phyloP scores from a whole-genome alignment of 2,888 invertebrate genomes.

The Podabrus alpinus region DNA sequence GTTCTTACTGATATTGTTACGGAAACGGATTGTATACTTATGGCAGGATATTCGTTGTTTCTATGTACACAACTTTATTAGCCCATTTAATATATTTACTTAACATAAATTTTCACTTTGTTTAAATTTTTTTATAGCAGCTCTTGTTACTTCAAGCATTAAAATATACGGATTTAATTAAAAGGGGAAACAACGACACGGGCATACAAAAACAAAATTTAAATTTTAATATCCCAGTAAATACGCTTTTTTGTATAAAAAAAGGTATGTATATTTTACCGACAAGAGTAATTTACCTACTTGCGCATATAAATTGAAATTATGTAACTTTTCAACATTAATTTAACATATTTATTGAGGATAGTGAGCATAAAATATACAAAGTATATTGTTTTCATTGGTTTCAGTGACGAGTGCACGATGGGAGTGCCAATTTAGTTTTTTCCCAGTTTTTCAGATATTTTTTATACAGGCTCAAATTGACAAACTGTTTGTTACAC shows the following conservation, averaged over 20 bases:
- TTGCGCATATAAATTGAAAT: neutral
- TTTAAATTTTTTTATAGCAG: constrained; percentile 3
- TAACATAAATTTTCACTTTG: constrained; percentile 14
- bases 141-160: neutral
- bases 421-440: neutral
- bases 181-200: neutral
- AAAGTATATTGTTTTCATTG: neutral
- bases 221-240: neutral
- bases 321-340: neutral
- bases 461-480: neutral
- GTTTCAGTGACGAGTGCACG: neutral
- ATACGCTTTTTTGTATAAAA: neutral
- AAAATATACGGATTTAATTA: neutral
- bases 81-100: constrained; percentile 17
- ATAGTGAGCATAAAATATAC: neutral
- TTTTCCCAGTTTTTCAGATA: neutral
- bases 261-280: neutral
- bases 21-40: neutral
- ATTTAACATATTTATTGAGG: neutral
- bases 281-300: neutral
- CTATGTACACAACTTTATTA: constrained; percentile 6
- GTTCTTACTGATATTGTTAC: neutral
- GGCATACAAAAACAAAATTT: neutral
- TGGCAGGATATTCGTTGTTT: constrained; percentile 12
- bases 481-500: too few relatives aligned